Percentiles rank a stretch among this genome's conserved stretches.
phyloP scores from a whole-genome alignment of 2,888 invertebrate genomes.

The Hypomecis atomaria region DNA sequence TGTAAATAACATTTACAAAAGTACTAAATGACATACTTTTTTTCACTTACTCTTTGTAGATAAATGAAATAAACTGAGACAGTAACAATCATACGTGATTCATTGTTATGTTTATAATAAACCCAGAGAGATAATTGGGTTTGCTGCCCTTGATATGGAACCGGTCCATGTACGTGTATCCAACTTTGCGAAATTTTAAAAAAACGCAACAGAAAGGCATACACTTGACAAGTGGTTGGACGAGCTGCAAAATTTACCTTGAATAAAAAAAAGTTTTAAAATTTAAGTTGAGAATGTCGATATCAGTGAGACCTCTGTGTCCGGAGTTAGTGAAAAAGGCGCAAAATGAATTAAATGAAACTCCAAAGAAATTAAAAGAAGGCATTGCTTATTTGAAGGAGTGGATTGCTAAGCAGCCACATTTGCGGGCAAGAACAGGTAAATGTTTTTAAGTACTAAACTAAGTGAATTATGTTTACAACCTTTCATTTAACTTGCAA shows the following conservation, averaged over 20 bases:
- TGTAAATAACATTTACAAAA: too few relatives aligned
- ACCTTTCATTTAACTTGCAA: too few relatives aligned
- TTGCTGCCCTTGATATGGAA: neutral
- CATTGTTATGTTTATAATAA: too few relatives aligned
- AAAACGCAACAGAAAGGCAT: neutral
- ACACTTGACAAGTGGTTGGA: neutral
- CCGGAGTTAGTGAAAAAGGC: conserved; percentile 65
- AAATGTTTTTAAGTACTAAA: neutral
- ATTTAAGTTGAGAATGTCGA: conserved; percentile 18
- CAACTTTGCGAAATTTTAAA: neutral
- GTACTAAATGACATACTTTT: too few relatives aligned
- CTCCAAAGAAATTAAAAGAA: conserved; percentile 61
- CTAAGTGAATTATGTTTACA: too few relatives aligned
- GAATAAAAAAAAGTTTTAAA: neutral
- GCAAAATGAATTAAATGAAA: conserved; percentile 55
- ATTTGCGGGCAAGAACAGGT: conserved; percentile 55
- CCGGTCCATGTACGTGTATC: neutral
- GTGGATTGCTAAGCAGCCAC: conserved; percentile 73
- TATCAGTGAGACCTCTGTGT: conserved; percentile 54
- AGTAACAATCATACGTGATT: too few relatives aligned
- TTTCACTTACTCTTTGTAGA: too few relatives aligned
- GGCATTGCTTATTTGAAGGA: conserved; percentile 77
- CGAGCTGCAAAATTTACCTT: neutral
- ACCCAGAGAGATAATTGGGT: neutral
- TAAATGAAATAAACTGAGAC: too few relatives aligned